Evolutionary conservation across 2,888 invertebrate genomes (phyloP), one percentile per base, ranked within the genome.

Genomic region (Sesia bembeciformis): DNA sequence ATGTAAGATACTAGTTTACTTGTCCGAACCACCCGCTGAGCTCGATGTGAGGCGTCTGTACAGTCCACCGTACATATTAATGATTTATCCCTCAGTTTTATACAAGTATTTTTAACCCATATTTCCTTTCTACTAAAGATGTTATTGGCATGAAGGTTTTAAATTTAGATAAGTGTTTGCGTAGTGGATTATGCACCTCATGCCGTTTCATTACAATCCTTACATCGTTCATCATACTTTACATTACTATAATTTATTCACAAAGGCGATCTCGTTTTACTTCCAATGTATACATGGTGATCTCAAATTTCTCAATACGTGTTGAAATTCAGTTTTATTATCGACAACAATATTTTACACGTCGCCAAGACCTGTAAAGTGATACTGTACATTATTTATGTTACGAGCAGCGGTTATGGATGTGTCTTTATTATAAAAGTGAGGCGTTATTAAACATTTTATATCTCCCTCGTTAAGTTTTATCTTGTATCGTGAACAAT

Each of bases 191-290:
- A 79, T 84, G 78, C 70, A 70, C 72, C 76, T 75, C 80, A 78
- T 76, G 76, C 76, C 75, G 80, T 82, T 84, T 80, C 84, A 86
- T 87, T 88, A 86, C 80, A 76, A 81, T 78, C 74, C 77, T 78
- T 77, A 84, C 79, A 84, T 85, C 86, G 77, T 89, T 87, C 83
- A 87, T 89, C 88, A 89, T 86, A 86, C 78, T 86, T 86, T 83
- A 86, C 84, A 85, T 81, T 82, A 81, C 81, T 70, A 81, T 88
- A 87, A 88, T 84, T 87, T 88, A 89, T 89, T 87, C 82, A 78
- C 77, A 78, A 76, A 78, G 66, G 64, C 72, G 74, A 77, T 79
- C 78, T 81, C 81, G 76, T 85, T 87, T 86, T 84, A 82, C 84
- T 80, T 78, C 68, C 78, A 70, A 74, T 81, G 84, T 81, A 46